Conservation (phyloP, 1,140 invertebrate genomes). For the Neoseiulus cucumeris region DNA sequence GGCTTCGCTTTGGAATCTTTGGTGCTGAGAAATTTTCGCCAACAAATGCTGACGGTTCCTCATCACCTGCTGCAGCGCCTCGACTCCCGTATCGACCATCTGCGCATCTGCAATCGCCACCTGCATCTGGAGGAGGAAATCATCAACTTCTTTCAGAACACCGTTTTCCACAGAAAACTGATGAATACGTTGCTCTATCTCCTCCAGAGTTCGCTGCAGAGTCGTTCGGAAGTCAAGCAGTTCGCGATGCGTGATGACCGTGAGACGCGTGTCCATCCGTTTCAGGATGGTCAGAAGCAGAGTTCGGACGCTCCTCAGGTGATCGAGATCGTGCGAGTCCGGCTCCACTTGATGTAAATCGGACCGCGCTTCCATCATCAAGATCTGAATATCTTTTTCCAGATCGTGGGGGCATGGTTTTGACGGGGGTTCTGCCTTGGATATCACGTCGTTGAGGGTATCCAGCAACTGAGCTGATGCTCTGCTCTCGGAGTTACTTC, state of each 20-base stretch:
- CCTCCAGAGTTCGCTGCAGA: neutral
- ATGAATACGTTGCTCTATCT: neutral
- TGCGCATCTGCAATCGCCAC: neutral
- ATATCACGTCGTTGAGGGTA: neutral
- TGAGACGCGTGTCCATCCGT: neutral
- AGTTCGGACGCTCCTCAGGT: neutral
- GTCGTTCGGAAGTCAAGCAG: neutral
- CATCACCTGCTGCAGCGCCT: neutral
- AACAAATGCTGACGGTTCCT: neutral
- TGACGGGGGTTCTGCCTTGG: neutral
- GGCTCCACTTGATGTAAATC: neutral
- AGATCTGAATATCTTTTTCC: neutral
- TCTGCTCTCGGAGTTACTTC: neutral
- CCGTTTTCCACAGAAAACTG: neutral
- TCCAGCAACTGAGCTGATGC: neutral
- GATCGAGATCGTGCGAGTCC: neutral
- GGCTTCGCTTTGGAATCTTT: too few species aligned
- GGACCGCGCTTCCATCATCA: neutral
- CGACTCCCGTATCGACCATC: neutral
- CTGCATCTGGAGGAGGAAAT: constrained; percentile 8
- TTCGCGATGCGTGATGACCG: neutral
- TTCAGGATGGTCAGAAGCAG: neutral
- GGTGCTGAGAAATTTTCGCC: neutral
- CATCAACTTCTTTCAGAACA: neutral
- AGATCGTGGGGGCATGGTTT: neutral